These are phyloP conservation scores for Crioceris asparagi DNA, from an alignment of 2,888 invertebrate species.

Conservation along the genomic window DNA sequence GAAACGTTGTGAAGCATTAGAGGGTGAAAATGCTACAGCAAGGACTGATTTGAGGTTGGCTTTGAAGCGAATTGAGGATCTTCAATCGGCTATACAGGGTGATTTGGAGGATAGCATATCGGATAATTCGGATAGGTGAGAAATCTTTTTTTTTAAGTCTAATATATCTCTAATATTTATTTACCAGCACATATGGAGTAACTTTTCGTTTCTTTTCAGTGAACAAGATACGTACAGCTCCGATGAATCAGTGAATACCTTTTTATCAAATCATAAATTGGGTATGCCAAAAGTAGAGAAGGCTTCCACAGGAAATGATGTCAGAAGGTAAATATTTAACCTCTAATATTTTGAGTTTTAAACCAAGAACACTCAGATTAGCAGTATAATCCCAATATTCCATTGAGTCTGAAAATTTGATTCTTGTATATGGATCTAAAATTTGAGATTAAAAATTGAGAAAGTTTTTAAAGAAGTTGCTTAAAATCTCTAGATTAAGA, in stretches of 20 bases:
- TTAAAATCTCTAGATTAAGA: too few species aligned
- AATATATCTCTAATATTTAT: background rate
- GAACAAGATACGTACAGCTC: slow-evolving; percentile 57
- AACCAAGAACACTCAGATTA: too few species aligned
- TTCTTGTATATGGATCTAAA: too few species aligned
- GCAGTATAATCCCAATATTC: too few species aligned
- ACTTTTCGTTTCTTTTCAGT: slow-evolving; percentile 32
- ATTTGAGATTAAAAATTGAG: too few species aligned
- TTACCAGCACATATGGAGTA: background rate
- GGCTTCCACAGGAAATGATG: slow-evolving; percentile 16
- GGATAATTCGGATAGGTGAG: slow-evolving; percentile 55
- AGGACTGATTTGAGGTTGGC: slow-evolving; percentile 78
- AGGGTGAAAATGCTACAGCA: slow-evolving; percentile 60
- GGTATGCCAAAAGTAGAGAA: slow-evolving; percentile 24
- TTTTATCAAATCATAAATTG: slow-evolving; percentile 50
- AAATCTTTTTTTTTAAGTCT: background rate
- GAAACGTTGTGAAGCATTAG: slow-evolving; percentile 57
- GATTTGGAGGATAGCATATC: slow-evolving; percentile 61
- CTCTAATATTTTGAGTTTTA: too few species aligned
- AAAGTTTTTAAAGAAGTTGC: too few species aligned
- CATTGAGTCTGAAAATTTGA: too few species aligned
- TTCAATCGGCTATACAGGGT: slow-evolving; percentile 87
- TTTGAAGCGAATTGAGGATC: slow-evolving; percentile 77
- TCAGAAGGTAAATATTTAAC: slow-evolving; percentile 22
- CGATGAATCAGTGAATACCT: slow-evolving; percentile 54